phyloP scores from a whole-genome alignment of 2,113 vertebrate species.

The Colistium nudipinnis region DNA sequence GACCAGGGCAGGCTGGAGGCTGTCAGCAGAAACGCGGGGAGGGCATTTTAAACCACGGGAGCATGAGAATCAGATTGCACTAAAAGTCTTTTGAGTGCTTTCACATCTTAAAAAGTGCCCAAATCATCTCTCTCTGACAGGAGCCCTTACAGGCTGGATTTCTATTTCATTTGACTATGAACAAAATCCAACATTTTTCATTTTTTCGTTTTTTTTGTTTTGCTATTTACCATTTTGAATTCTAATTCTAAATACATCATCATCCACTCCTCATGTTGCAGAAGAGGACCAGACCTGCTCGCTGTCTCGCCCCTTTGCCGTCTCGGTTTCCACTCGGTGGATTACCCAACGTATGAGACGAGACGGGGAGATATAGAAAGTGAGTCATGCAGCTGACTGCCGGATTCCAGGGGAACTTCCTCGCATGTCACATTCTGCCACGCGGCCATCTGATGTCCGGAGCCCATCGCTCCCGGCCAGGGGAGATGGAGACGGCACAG shows the following conservation, averaged over 20 bases:
- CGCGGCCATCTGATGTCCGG: constrained; percentile 63
- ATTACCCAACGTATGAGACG: constrained; percentile 54
- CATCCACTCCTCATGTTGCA: too few species aligned
- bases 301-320: constrained; percentile 23
- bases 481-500: constrained; percentile 64
- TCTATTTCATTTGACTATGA: constrained; percentile 25
- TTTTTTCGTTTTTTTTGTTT: too few species aligned
- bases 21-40: constrained; percentile 39
- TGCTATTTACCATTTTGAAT: background rate
- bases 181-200: constrained; percentile 21
- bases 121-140: constrained; percentile 5
- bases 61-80: constrained; percentile 35
- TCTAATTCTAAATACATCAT: background rate
- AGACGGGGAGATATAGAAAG: constrained; percentile 51
- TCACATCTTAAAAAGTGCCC: constrained; percentile 38
- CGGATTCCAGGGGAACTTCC: constrained; percentile 55
- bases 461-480: constrained; percentile 65
- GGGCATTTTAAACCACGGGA: constrained; percentile 30
- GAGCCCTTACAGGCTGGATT: constrained; percentile 2
- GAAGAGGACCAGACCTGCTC: constrained; percentile 34
- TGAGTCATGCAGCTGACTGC: constrained; percentile 57
- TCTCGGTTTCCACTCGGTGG: constrained; percentile 53
- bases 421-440: constrained; percentile 46
- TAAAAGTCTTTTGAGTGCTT: constrained; percentile 43
- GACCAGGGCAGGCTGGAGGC: constrained; percentile 41